phyloP scores from a whole-genome alignment of 2,888 invertebrate genomes.

The Lochmaea crataegi region DNA sequence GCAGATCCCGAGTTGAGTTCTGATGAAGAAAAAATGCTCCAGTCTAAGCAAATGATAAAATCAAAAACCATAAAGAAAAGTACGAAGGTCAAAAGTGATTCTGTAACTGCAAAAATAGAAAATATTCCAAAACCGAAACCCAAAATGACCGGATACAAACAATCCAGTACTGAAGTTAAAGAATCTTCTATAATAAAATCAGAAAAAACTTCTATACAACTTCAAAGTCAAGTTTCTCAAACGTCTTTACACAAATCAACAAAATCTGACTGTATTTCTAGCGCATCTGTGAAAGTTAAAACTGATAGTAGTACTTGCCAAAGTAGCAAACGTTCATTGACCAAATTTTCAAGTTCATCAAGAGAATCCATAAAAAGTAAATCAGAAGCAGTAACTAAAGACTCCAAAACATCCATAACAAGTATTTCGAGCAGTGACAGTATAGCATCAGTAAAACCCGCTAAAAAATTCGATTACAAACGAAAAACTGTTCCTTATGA shows the following conservation, averaged over 20 bases:
- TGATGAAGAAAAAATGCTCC: constrained; percentile 54
- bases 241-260: neutral
- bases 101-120: neutral
- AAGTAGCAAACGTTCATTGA: neutral
- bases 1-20: constrained; percentile 58
- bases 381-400: neutral
- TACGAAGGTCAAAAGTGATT: constrained; percentile 20
- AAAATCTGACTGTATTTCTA: neutral
- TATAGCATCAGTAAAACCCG: constrained; percentile 20
- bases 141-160: neutral
- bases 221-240: neutral
- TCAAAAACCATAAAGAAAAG: constrained; percentile 38
- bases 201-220: neutral
- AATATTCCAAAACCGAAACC: neutral
- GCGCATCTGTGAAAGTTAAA: neutral
- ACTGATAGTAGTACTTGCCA: neutral
- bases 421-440: constrained; percentile 27
- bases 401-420: neutral
- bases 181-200: neutral
- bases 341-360: constrained; percentile 38
- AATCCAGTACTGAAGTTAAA: neutral
- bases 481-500: constrained; percentile 33
- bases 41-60: constrained; percentile 45
- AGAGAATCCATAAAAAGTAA: constrained; percentile 17
- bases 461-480: constrained; percentile 42